Evolutionary conservation across 2,113 vertebrate genomes (phyloP).

Genomic region (Bungarus multicinctus): DNA sequence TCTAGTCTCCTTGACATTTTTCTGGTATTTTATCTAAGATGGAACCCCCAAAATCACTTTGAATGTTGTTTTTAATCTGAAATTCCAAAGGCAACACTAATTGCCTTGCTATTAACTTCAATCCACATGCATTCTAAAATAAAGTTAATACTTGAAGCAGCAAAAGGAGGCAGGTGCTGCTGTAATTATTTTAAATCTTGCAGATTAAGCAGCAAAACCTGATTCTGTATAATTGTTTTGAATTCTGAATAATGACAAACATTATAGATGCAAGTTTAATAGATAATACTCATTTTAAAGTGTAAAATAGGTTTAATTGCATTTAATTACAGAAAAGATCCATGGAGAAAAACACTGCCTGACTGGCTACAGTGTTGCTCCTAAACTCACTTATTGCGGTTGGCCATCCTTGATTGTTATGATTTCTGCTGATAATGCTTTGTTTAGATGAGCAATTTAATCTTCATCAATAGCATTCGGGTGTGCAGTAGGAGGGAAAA

Average conservation of each 20-base stretch:
- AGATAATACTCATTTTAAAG: slow-evolving; percentile 28
- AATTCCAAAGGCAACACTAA: not conserved
- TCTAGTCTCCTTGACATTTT: not conserved
- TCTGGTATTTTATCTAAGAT: not conserved
- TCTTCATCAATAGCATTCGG: not conserved
- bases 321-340: slow-evolving; percentile 14
- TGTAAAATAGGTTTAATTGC: slow-evolving; percentile 27
- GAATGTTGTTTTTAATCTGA: not conserved
- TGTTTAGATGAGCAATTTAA: slow-evolving; percentile 1
- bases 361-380: not conserved
- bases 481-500: no score
- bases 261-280: slow-evolving; percentile 25
- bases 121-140: not conserved
- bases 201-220: slow-evolving; percentile 17
- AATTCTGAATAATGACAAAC: slow-evolving; percentile 21
- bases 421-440: slow-evolving; percentile 3
- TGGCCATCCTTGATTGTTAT: slow-evolving; percentile 1
- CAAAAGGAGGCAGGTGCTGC: slow-evolving; percentile 13
- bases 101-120: not conserved
- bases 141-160: not conserved
- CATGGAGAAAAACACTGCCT: not conserved
- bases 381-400: not conserved
- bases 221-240: slow-evolving; percentile 29
- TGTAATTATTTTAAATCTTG: slow-evolving; percentile 8
- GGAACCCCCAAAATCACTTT: not conserved